Base-by-base conservation (phyloP, 2,113 vertebrate species). In the Gallinago undulata region DNA sequence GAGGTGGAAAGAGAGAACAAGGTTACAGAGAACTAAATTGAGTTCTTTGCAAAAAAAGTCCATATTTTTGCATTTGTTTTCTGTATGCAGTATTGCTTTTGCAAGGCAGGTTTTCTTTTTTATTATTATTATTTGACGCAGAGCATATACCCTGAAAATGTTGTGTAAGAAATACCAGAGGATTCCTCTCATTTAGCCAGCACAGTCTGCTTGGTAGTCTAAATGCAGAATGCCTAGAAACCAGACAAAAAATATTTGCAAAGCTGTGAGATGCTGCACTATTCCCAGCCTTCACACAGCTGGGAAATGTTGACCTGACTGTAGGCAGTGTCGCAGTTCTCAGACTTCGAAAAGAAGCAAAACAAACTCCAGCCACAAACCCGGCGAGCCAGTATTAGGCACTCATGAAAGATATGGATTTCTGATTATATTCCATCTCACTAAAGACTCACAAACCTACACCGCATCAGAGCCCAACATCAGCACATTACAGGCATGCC, bases 401-500 rank as follows among this genome's bases (percentile, higher is more conserved):
- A 14, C 18, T 37, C 19, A 1, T 0, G 3, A 79, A 85, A 83
- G 83, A 69, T 37, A 19, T 89, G 83, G 66, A 88, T 89, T 89
- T 92, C 89, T 76, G 59, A 45, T 47, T 66, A 27, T 64, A 28
- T 74, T 59, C 37, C 19, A 31, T 48, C 86, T 84, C 7, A 2
- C 68, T 89, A 90, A 80, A 74, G 59, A 76, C 76, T 80, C 72
- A 7, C 64, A 84, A 66, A 89, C 83, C 86, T 80, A 10, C 47
- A 9, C 2, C 0, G 6, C 68, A 35, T 87, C 79, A 92, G 80
- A 95, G 95, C 64, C 73, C 86, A 35, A 13, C 76, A 47, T 96
- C 94, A 95, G 95, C 94, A 90, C 90, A 86, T 94, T 90, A 5
- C 89, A 78, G 18, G 30, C 67, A 0, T 90, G 83, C 90, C 78